Evolutionary conservation across 2,888 invertebrate species (phyloP), one percentile per base, ranked within the genome.

Genomic region (Lithophane socia): DNA sequence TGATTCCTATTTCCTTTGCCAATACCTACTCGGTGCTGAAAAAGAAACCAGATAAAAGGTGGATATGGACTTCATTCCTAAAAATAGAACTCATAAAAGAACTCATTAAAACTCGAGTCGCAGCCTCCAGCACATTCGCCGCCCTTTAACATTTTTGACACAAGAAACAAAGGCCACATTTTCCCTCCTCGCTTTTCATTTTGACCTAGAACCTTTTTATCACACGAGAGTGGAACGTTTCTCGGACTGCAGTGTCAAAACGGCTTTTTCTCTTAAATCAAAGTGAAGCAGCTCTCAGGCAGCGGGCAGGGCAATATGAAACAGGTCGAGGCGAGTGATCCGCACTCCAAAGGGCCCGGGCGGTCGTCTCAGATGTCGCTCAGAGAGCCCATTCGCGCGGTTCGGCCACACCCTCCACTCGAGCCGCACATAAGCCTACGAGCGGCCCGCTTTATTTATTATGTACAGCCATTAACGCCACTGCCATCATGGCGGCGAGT

Each of bases 381-480:
- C 91, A 90, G 92, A 94, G 96, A 95, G 96, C 96, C 96, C 94
- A 96, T 96, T 96, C 96, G 96, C 94, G 94, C 93, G 92, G 88
- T 93, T 92, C 92, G 94, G 94, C 96, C 96, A 96, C 96, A 94
- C 96, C 96, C 95, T 95, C 96, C 95, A 95, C 96, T 96, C 94
- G 93, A 95, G 94, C 92, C 92, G 94, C 96, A 96, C 94, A 96
- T 96, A 96, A 95, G 96, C 96, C 94, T 93, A 94, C 94, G 90
- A 93, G 92, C 94, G 93, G 92, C 93, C 93, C 94, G 95, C 95
- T 95, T 96, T 96, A 96, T 96, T 96, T 96, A 96, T 96, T 96
- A 96, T 96, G 96, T 96, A 96, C 96, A 95, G 94, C 95, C 94
- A 96, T 96, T 96, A 96, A 95, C 95, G 95, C 95, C 94, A 94